Base-by-base conservation (phyloP, 1,140 invertebrate species). In the Heliconius hermathena region DNA sequence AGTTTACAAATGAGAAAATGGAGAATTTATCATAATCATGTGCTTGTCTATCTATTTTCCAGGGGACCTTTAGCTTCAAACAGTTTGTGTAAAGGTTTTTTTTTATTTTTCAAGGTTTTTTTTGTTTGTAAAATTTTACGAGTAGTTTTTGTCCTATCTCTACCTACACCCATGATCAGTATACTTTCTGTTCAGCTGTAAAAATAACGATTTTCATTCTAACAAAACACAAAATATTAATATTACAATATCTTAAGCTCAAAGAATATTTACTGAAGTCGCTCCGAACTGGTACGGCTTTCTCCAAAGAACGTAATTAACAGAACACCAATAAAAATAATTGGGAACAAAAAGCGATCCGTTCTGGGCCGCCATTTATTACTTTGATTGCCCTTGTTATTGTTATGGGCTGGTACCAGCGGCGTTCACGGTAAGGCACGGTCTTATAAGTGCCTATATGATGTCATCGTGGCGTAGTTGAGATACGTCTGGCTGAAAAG, bases 271-370 rank as follows among this genome's bases (percentile, higher is more conserved):
- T 66, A 66, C 22, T n/a, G 66, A 76, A 82, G 54, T 66, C 71
- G 36, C 49, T 71, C 29, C 49, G n/a, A 54, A 76, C 72, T 81
- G 78, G 83, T 74, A 82, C 81, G 81, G 83, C 85, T 78, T 83
- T 88, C 84, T 84, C 84, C 83, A 86, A 89, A 89, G 90, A 93
- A 91, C 90, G 89, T 89, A 92, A 92, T 92, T 91, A 90, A 90
- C 87, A 80, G 88, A 91, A 87, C 89, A 90, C 86, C 88, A 91
- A 91, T 93, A 93, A 93, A 91, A 91, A 91, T 93, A 91, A 93
- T 91, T 91, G 90, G 85, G 79, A 84, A 89, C 88, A 89, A 90
- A 92, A 92, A 91, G 84, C 90, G 86, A 90, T 89, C 88, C 86
- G 89, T 83, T 87, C 83, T 80, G 84, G 81, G 84, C 86, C 84